Evolutionary conservation across 2,113 vertebrate species (phyloP).

Genomic region (Dolichotis patagonum): DNA sequence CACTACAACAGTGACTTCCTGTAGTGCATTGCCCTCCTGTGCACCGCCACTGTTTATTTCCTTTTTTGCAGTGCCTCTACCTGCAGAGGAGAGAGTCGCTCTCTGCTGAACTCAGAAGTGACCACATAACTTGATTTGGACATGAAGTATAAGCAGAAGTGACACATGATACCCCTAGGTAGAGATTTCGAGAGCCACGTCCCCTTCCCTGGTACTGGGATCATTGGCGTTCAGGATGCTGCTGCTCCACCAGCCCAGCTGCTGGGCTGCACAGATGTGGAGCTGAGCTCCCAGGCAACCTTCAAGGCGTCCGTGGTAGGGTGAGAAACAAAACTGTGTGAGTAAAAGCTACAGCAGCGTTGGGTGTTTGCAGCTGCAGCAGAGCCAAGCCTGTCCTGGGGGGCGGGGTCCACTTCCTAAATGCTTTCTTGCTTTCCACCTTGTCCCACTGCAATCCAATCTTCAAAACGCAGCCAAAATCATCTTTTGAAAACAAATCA

Average conservation of each 20-base stretch:
- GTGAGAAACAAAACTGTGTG: not conserved
- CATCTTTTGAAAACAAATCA: not conserved
- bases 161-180: not conserved
- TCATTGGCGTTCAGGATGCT: not conserved
- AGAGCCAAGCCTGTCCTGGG: not conserved
- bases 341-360: not conserved
- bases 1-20: not conserved
- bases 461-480: not conserved
- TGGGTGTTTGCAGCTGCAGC: not conserved
- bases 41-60: not conserved
- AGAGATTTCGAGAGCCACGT: not conserved
- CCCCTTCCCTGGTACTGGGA: not conserved
- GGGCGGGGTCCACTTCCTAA: not conserved
- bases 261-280: not conserved
- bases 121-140: not conserved
- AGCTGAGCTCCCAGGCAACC: not conserved
- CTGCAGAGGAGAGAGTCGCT: not conserved
- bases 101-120: not conserved
- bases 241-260: too few species aligned
- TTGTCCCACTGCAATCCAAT: not conserved
- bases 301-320: not conserved
- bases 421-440: not conserved
- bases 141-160: not conserved
- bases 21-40: too few species aligned
- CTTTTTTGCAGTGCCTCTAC: not conserved